Percentiles rank a stretch among this genome's conserved stretches.
These are phyloP conservation scores for Rhabdomys dilectus DNA, from an alignment of 2,113 vertebrate genomes.

Conservation along the genomic window DNA sequence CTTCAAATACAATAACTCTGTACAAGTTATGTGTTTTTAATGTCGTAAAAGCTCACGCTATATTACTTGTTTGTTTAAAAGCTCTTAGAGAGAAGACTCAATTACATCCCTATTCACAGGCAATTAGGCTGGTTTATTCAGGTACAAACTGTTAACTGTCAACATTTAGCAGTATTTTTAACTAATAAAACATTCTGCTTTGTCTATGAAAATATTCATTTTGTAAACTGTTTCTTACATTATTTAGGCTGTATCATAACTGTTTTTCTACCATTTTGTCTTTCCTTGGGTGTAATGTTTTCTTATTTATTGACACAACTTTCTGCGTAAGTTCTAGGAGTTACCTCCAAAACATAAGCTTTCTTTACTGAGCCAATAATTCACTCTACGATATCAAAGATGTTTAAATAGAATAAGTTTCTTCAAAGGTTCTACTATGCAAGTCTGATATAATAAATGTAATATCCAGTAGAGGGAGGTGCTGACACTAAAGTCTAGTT, in stretches of 20 bases:
- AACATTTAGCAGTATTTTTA: conserved; percentile 72
- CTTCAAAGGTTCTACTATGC: background rate
- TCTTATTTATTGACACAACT: conserved; percentile 24
- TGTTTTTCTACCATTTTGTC: conserved; percentile 41
- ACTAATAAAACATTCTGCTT: conserved; percentile 79
- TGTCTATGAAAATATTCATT: conserved; percentile 79
- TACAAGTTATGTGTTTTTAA: conserved; percentile 85
- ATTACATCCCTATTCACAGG: conserved; percentile 79
- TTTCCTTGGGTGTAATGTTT: conserved; percentile 65
- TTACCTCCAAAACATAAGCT: conserved; percentile 31
- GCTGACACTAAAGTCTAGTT: too few relatives aligned
- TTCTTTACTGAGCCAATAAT: conserved; percentile 22
- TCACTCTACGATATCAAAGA: conserved; percentile 1
- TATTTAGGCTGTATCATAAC: conserved; percentile 75
- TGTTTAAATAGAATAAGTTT: background rate
- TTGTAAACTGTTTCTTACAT: conserved; percentile 76
- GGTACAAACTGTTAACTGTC: conserved; percentile 79
- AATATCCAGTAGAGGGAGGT: too few relatives aligned
- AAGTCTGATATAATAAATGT: background rate
- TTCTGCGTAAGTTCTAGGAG: conserved; percentile 15
- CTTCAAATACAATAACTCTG: conserved; percentile 80
- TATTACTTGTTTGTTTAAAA: conserved; percentile 76
- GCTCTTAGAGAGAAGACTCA: conserved; percentile 75
- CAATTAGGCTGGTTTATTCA: conserved; percentile 83
- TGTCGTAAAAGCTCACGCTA: conserved; percentile 76